Percentiles rank a stretch among this genome's conserved stretches.
Evolutionary conservation across 2,888 invertebrate species (phyloP).

Genomic region (Beris morrisii): DNA sequence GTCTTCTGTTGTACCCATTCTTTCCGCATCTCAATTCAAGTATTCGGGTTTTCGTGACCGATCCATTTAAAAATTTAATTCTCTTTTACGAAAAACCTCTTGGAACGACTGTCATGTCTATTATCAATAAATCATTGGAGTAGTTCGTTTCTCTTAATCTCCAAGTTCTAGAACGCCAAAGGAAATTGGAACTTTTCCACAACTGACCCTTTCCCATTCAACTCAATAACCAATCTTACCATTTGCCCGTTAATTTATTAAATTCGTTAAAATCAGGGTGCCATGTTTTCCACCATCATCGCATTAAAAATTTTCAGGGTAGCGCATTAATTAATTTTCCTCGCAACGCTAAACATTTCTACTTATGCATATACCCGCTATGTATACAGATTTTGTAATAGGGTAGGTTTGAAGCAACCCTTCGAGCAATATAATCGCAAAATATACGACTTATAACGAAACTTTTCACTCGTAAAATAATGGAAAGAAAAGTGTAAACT

Average conservation of each 20-base stretch:
- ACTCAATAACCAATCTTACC: neutral
- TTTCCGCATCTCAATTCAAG: no score
- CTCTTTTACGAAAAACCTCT: no score
- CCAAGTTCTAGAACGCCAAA: no score
- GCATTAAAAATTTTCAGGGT: slow-evolving; percentile 13
- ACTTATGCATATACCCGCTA: neutral
- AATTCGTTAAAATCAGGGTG: slow-evolving; percentile 21
- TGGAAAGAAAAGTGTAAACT: neutral
- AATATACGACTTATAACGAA: slow-evolving; percentile 5
- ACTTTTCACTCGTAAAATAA: neutral
- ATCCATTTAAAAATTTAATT: no score
- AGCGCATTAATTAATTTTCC: slow-evolving; percentile 23
- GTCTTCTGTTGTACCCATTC: no score
- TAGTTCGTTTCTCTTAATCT: no score
- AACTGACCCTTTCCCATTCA: neutral
- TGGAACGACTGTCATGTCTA: no score
- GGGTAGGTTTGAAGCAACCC: neutral
- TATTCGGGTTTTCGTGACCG: no score
- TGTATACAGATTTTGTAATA: neutral
- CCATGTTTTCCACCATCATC: slow-evolving; percentile 16
- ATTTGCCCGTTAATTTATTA: neutral
- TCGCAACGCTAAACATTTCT: neutral
- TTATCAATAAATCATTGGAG: no score
- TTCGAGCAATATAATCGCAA: neutral
- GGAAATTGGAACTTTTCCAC: neutral